These are phyloP conservation scores for Eupithecia vulgata DNA, from an alignment of 2,888 invertebrate species.

Conservation along the genomic window DNA sequence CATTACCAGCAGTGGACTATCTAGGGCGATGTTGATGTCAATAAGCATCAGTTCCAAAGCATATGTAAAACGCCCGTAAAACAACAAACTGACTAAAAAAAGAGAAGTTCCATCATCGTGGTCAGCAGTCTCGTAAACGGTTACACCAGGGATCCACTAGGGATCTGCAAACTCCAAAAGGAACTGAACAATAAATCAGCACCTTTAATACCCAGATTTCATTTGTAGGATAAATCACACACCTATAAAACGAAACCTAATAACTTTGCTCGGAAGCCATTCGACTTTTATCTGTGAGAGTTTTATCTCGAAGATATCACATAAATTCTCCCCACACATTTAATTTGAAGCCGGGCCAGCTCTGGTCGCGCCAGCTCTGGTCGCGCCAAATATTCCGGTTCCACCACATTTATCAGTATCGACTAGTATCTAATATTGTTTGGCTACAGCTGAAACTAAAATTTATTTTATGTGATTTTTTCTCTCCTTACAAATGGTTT, in stretches of 20 bases:
- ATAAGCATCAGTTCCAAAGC: not conserved
- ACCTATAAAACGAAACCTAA: constrained; percentile 25
- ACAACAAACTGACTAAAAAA: not conserved
- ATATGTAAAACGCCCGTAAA: not conserved
- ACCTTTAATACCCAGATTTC: constrained; percentile 17
- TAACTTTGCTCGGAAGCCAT: constrained; percentile 19
- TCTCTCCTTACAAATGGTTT: no score
- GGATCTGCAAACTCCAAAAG: constrained; percentile 4
- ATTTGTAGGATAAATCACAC: constrained; percentile 17
- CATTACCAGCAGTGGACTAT: no score
- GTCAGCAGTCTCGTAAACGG: not conserved
- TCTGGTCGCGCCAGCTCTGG: constrained; percentile 39
- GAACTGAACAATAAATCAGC: constrained; percentile 6
- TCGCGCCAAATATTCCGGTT: constrained; percentile 35
- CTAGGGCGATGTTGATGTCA: no score
- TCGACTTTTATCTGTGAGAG: constrained; percentile 30
- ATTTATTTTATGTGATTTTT: no score
- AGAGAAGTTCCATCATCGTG: not conserved
- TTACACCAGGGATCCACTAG: not conserved
- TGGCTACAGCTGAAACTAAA: not conserved
- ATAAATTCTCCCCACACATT: constrained; percentile 47
- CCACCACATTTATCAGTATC: constrained; percentile 17
- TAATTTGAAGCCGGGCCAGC: constrained; percentile 46
- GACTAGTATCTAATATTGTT: not conserved
- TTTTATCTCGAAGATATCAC: constrained; percentile 40